phyloP scores from a whole-genome alignment of 2,888 invertebrate genomes.

The Brachylomia viminalis region DNA sequence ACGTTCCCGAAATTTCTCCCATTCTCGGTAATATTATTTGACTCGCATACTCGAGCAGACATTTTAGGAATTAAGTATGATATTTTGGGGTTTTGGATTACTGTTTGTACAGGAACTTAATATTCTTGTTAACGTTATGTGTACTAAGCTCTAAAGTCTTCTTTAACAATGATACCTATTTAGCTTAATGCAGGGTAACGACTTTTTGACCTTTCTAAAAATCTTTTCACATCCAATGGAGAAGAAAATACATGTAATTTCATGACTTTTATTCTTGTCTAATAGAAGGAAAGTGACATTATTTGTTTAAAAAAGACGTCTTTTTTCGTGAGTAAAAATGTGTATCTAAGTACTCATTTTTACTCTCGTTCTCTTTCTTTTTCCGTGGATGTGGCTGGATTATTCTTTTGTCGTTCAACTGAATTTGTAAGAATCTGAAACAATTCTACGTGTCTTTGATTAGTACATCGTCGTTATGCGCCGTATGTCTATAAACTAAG shows the following conservation, averaged over 20 bases:
- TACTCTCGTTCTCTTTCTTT: neutral
- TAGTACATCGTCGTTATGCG: no score
- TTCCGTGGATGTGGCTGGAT: neutral
- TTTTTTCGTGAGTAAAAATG: no score
- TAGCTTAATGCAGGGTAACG: neutral
- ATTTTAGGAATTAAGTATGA: conserved; percentile 17
- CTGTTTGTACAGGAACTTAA: neutral
- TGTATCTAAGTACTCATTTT: neutral
- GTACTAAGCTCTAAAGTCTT: neutral
- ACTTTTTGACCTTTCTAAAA: neutral
- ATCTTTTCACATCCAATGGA: neutral
- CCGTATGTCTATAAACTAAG: neutral
- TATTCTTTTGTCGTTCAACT: neutral
- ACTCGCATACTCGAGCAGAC: conserved; percentile 29
- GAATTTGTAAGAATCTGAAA: neutral
- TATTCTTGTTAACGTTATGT: neutral
- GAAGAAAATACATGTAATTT: neutral
- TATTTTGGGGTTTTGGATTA: neutral
- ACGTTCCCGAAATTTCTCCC: conserved; percentile 18
- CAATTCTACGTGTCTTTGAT: neutral
- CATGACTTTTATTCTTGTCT: neutral
- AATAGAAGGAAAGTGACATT: conserved; percentile 1
- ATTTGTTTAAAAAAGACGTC: neutral
- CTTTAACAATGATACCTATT: neutral
- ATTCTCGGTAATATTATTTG: conserved; percentile 31